Percentiles rank a stretch among this genome's conserved stretches.
Evolutionary conservation across 2,797 vertebrate genomes (phyloP).

Genomic region (Etheostoma nigrum): DNA sequence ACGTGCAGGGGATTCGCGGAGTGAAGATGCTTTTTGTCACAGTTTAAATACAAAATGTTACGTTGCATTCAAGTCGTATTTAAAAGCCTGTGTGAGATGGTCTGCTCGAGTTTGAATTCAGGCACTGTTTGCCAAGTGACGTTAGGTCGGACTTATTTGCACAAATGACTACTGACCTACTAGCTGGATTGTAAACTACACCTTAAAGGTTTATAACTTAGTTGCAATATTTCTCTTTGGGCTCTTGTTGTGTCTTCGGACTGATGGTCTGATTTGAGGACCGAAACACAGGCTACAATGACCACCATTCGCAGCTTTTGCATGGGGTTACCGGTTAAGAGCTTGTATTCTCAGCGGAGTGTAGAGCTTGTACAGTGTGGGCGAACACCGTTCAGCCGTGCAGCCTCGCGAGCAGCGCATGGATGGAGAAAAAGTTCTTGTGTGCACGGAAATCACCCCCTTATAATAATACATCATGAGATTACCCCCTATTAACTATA

Average conservation of each 20-base stretch:
- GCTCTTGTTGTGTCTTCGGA: not conserved
- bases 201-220: slow-evolving; percentile 15
- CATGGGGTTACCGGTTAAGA: not conserved
- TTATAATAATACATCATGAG: not conserved
- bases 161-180: not conserved
- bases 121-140: slow-evolving; percentile 28
- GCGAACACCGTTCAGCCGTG: slow-evolving; percentile 1
- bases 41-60: not conserved
- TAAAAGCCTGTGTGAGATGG: not conserved
- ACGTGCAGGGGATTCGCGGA: not conserved
- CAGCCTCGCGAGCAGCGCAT: slow-evolving; percentile 12
- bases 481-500: not conserved
- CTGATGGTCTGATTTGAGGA: not conserved
- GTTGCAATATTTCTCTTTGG: slow-evolving; percentile 1
- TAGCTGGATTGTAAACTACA: not conserved
- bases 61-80: not conserved
- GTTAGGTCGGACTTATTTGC: not conserved
- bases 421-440: slow-evolving; percentile 59
- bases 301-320: not conserved
- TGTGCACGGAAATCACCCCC: slow-evolving; percentile 1
- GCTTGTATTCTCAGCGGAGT: not conserved
- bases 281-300: not conserved
- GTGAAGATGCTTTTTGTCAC: not conserved
- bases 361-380: not conserved
- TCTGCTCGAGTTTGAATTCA: slow-evolving; percentile 27